These are phyloP conservation scores for Drosophila atroscutellata DNA, from an alignment of 2,888 invertebrate genomes.

Conservation along the genomic window DNA sequence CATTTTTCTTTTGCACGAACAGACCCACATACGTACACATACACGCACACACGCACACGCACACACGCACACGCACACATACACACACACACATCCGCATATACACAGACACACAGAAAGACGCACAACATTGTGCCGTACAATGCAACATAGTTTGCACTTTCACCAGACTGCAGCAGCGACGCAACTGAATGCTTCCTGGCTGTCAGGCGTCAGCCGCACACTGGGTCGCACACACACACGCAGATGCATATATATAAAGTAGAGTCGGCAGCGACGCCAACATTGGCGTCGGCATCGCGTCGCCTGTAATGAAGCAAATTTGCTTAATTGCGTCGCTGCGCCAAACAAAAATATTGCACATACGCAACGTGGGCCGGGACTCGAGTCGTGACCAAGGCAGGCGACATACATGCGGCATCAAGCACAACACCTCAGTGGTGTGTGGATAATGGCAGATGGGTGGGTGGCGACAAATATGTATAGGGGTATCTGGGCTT, in stretches of 20 bases:
- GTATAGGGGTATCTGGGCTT: slow-evolving; percentile 10
- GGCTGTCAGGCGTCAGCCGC: slow-evolving; percentile 45
- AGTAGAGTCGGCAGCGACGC: slow-evolving; percentile 31
- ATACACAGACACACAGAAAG: slow-evolving; percentile 4
- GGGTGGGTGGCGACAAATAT: background rate
- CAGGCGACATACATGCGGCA: slow-evolving; percentile 8
- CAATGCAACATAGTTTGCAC: slow-evolving; percentile 68
- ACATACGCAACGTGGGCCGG: slow-evolving; percentile 54
- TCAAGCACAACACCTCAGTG: slow-evolving; percentile 10
- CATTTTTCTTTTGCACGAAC: slow-evolving; percentile 59
- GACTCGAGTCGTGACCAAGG: background rate
- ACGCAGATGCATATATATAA: slow-evolving; percentile 28
- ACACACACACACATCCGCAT: slow-evolving; percentile 2
- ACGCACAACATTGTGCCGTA: slow-evolving; percentile 34
- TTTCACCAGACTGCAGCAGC: slow-evolving; percentile 57
- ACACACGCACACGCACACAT: slow-evolving; percentile 4
- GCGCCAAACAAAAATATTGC: slow-evolving; percentile 64
- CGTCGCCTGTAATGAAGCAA: slow-evolving; percentile 65
- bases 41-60: slow-evolving; percentile 3
- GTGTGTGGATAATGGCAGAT: background rate
- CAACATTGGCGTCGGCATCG: slow-evolving; percentile 22
- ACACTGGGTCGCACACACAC: slow-evolving; percentile 46
- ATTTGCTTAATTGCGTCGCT: slow-evolving; percentile 69
- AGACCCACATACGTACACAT: slow-evolving; percentile 22
- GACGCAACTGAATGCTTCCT: slow-evolving; percentile 54